phyloP scores from a whole-genome alignment of 1,140 invertebrate genomes.

The Lordiphosa stackelbergi region DNA sequence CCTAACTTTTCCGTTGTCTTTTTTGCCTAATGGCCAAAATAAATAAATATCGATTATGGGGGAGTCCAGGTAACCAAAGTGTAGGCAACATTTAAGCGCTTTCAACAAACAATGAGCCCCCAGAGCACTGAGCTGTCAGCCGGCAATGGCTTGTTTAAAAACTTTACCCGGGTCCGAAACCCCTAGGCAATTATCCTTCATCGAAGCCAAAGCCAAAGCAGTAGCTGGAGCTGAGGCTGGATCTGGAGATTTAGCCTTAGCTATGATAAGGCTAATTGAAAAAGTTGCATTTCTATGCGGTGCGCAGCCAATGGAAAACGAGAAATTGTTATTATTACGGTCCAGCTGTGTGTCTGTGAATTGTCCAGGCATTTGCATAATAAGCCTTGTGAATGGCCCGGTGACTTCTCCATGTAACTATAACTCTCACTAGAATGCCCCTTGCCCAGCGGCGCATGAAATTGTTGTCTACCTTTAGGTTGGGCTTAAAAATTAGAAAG shows the following conservation, averaged over 20 bases:
- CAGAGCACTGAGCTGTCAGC: conserved; percentile 51
- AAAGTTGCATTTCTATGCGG: conserved; percentile 54
- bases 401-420: conserved; percentile 33
- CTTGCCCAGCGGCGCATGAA: conserved; percentile 62
- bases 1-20: conserved; percentile 30
- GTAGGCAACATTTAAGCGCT: conserved; percentile 35
- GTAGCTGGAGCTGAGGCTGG: neutral
- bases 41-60: conserved; percentile 66
- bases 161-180: conserved; percentile 40
- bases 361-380: conserved; percentile 62
- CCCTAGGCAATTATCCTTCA: conserved; percentile 43
- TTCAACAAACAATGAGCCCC: conserved; percentile 47
- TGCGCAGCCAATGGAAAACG: conserved; percentile 35
- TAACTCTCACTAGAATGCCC: conserved; percentile 20
- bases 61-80: conserved; percentile 28
- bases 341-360: conserved; percentile 11
- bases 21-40: conserved; percentile 54
- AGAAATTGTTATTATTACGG: conserved; percentile 47
- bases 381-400: conserved; percentile 58
- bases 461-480: conserved; percentile 62
- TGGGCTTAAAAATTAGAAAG: conserved; percentile 47
- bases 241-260: conserved; percentile 8
- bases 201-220: conserved; percentile 19
- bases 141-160: conserved; percentile 44
- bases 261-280: conserved; percentile 65